Evolutionary conservation across 2,797 vertebrate genomes (phyloP).

Genomic region (Myotis myotis): DNA sequence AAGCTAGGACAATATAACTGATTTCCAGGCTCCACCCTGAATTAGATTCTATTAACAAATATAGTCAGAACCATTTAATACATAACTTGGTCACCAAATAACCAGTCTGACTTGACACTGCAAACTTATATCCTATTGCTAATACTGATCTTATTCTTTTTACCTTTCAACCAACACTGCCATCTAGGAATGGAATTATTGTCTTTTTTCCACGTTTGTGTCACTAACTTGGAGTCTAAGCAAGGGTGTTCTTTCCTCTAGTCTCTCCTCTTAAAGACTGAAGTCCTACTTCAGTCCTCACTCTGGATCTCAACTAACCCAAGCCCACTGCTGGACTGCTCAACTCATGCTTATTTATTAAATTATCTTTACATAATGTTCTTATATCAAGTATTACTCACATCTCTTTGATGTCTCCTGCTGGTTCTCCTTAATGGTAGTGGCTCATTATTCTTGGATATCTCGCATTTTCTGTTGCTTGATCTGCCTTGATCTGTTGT

Average conservation of each 20-base stretch:
- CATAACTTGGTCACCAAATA: neutral
- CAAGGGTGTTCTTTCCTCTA: neutral
- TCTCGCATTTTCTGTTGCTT: neutral
- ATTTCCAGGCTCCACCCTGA: neutral
- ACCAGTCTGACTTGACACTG: neutral
- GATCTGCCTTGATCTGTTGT: neutral
- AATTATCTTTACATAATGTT: neutral
- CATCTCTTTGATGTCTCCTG: neutral
- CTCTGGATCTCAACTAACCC: neutral
- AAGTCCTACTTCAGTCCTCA: neutral
- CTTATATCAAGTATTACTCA: neutral
- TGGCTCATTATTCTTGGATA: neutral
- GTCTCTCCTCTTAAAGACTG: neutral
- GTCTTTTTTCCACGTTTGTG: neutral
- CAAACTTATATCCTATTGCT: neutral
- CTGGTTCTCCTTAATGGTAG: neutral
- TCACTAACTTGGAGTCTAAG: neutral
- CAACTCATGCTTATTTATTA: neutral
- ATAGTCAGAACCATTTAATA: neutral
- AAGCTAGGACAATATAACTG: neutral
- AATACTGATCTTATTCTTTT: neutral
- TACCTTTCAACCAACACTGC: neutral
- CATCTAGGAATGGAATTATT: neutral
- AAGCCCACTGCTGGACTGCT: neutral
- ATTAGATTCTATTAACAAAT: neutral